Conservation (phyloP, 2,113 vertebrate genomes). For the Cynoglossus semilaevis region DNA sequence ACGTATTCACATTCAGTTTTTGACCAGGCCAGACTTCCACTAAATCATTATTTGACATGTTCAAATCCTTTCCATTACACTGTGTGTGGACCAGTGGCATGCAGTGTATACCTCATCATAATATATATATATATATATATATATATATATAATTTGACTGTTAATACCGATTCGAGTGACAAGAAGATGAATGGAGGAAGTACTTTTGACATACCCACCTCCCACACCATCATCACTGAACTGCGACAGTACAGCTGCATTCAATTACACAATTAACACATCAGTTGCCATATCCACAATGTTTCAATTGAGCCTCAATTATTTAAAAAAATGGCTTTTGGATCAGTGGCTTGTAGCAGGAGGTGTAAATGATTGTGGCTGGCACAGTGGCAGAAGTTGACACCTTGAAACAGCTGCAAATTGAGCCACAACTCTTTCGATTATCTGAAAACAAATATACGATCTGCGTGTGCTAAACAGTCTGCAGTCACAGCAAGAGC, state of each 20-base stretch:
- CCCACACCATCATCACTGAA: constrained; percentile 32
- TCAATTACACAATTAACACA: constrained; percentile 64
- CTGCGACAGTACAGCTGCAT: constrained; percentile 62
- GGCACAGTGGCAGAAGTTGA: constrained; percentile 55
- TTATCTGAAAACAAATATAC: constrained; percentile 59
- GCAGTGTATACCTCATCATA: not conserved
- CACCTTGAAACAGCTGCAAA: constrained; percentile 44
- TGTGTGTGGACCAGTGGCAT: constrained; percentile 22
- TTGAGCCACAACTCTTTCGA: constrained; percentile 43
- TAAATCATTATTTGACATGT: constrained; percentile 58
- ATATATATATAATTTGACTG: no score
- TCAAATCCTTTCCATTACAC: constrained; percentile 35
- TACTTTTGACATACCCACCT: constrained; percentile 16
- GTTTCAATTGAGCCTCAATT: constrained; percentile 52
- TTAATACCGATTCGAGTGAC: no score
- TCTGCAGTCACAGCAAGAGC: constrained; percentile 33
- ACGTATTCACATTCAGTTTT: constrained; percentile 60
- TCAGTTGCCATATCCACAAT: constrained; percentile 51
- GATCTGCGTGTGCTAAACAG: constrained; percentile 14
- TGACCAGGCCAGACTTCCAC: constrained; percentile 55
- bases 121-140: no score
- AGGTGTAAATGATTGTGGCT: constrained; percentile 53
- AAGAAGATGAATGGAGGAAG: constrained; percentile 38
- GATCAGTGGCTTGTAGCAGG: constrained; percentile 41
- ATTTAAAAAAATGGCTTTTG: constrained; percentile 41